Evolutionary conservation across 2,888 invertebrate genomes (phyloP), one percentile per base, ranked within the genome.

Genomic region (Melikaiella ostensackeni): DNA sequence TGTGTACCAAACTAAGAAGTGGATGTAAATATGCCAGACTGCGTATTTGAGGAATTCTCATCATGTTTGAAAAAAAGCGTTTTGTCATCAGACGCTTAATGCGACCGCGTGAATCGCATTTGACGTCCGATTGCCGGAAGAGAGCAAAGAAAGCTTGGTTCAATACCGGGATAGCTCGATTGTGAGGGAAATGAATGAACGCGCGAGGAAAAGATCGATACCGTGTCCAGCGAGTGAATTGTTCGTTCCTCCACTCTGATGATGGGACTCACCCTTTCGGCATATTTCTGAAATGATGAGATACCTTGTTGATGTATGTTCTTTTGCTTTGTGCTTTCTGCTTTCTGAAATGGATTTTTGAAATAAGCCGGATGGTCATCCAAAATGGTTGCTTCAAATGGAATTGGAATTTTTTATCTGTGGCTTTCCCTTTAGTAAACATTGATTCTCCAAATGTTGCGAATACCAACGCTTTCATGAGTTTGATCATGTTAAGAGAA

Each of bases 31-130:
- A 50, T 46, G n/a, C n/a, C n/a, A 50, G 8, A 30, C 11, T 50
- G n/a, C 21, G 33, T 50, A 42, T 70, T 66, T 70, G 27, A 70
- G 46, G 70, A 70, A 70, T 70, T 70, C 46, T 13, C 30, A 27
- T 50, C 27, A 46, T 30, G 30, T n/a, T 70, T 70, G 50, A 33
- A 70, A 50, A 46, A 30, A 50, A 70, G 30, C 21, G 50, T n/a
- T 70, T 70, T 70, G 50, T 70, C 50, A 70, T 70, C 70, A 50
- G 50, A 9, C 30, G 46, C 70, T 70, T 70, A 70, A 70, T 70
- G 50, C 50, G 70, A 46, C 50, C 30, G 30, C 30, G 70, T 70
- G 70, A 70, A 70, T 50, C 7, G 70, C 50, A 70, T 70, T 70
- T 33, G 70, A 70, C 70, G 70, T 70, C 70, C 70, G 21, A 70